phyloP scores from a whole-genome alignment of 30 jellyfish, hydroid and myxozoan species.

The Hydra vulgaris region DNA sequence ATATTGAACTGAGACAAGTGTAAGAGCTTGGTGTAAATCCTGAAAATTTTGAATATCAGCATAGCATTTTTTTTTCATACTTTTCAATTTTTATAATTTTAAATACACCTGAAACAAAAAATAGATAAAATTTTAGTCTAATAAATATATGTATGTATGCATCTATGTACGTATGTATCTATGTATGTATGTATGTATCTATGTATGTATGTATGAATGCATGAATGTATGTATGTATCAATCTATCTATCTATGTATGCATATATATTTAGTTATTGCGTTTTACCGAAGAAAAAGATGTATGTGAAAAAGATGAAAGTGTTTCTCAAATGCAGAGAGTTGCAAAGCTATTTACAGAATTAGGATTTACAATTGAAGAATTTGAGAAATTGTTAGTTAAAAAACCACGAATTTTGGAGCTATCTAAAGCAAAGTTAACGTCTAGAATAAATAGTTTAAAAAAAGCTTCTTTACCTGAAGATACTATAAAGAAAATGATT shows the following conservation, averaged over 20 bases:
- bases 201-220: no score
- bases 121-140: no score
- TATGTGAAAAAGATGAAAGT: background rate
- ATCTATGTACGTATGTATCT: no score
- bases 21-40: no score
- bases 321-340: slow-evolving; percentile 7
- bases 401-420: slow-evolving; percentile 19
- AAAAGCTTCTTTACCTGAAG: slow-evolving; percentile 6
- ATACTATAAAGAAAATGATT: slow-evolving; percentile 22
- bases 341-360: background rate
- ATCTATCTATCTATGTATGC: background rate
- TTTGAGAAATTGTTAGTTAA: background rate
- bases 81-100: no score
- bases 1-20: no score
- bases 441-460: background rate
- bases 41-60: no score
- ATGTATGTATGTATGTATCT: background rate
- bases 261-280: slow-evolving; percentile 10
- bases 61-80: no score
- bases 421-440: slow-evolving; percentile 15
- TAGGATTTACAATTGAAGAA: slow-evolving; percentile 16
- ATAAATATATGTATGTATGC: no score
- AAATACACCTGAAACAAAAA: no score
- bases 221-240: no score
- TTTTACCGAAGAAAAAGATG: background rate